These are phyloP conservation scores for Piscicola geometra DNA, from an alignment of 2,888 invertebrate genomes.

Conservation along the genomic window DNA sequence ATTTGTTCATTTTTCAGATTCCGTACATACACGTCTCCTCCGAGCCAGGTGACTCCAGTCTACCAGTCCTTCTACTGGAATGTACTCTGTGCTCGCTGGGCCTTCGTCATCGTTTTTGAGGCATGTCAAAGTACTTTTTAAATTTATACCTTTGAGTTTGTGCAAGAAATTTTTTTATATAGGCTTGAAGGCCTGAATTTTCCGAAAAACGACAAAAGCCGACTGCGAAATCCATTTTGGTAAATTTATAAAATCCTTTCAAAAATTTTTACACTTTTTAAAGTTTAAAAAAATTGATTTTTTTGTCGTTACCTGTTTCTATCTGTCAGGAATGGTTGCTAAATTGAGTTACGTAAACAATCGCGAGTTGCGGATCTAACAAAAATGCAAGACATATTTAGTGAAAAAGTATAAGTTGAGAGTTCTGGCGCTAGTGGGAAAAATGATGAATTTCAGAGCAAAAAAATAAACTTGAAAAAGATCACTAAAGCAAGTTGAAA, in stretches of 20 bases:
- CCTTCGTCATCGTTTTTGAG: slow-evolving; percentile 55
- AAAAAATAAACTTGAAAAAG: no score
- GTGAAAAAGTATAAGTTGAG: no score
- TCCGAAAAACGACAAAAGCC: neutral
- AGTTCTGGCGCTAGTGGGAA: no score
- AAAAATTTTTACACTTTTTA: neutral
- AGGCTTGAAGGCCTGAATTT: neutral
- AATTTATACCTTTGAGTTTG: slow-evolving; percentile 3
- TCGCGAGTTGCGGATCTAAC: neutral
- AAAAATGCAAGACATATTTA: neutral
- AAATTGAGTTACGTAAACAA: no score
- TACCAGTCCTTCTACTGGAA: slow-evolving; percentile 82
- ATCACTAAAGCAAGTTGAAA: no score
- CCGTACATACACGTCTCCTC: slow-evolving; percentile 73
- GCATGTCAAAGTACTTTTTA: slow-evolving; percentile 46
- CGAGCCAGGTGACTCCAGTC: slow-evolving; percentile 44
- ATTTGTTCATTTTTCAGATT: no score
- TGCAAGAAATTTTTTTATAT: neutral
- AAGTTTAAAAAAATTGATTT: no score
- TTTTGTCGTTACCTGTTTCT: no score
- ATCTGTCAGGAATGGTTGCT: neutral
- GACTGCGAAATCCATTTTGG: neutral
- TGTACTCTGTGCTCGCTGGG: slow-evolving; percentile 69
- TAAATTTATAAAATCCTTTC: neutral
- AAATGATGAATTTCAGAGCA: no score